These are phyloP conservation scores for Aurelia sp. DNA, from an alignment of 30 jellyfish, hydroid and myxozoan species.

Conservation along the genomic window DNA sequence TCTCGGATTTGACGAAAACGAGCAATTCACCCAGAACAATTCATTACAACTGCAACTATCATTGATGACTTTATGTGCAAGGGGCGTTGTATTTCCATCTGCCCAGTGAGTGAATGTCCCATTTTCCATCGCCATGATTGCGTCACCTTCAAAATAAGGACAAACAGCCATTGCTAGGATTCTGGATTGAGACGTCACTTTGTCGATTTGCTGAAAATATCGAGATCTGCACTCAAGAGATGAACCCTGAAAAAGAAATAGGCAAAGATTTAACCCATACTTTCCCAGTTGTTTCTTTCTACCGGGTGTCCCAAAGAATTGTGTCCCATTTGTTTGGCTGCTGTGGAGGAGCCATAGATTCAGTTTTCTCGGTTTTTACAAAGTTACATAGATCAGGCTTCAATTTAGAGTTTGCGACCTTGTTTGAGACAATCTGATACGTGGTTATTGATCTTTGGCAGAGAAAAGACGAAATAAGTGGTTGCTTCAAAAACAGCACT, in stretches of 20 bases:
- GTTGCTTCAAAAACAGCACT: no score
- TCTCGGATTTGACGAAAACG: conserved; percentile 38
- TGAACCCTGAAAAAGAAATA: not conserved
- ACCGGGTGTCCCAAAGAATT: no score
- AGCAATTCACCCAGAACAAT: conserved; percentile 52
- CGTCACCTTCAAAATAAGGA: conserved; percentile 52
- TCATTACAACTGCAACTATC: conserved; percentile 22
- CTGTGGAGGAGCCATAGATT: no score
- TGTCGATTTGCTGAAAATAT: conserved; percentile 1
- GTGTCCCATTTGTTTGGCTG: no score
- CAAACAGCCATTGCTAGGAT: conserved; percentile 24
- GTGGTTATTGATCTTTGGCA: no score
- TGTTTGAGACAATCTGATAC: no score
- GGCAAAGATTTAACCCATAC: not conserved
- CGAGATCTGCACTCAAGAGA: not conserved
- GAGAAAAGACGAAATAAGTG: no score
- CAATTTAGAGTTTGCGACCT: no score
- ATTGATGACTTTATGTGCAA: not conserved
- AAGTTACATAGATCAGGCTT: no score
- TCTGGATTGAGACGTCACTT: conserved; percentile 19
- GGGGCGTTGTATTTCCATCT: conserved; percentile 16
- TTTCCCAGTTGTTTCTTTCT: no score
- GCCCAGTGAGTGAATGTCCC: conserved; percentile 42
- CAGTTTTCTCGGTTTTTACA: no score
- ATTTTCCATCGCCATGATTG: conserved; percentile 40